phyloP scores from a whole-genome alignment of 2,113 vertebrate genomes.

The Heterochromis multidens region DNA sequence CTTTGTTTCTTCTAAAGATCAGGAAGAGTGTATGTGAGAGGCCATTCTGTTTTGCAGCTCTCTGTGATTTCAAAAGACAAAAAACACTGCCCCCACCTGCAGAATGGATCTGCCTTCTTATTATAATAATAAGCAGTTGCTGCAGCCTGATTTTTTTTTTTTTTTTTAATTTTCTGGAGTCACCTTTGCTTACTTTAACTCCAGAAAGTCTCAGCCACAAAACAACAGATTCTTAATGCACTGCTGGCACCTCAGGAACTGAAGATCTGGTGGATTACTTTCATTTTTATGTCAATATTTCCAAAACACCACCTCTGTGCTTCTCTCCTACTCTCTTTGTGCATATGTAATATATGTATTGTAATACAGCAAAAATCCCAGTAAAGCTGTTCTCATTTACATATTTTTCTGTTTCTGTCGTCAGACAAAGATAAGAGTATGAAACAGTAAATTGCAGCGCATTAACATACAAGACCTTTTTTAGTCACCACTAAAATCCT shows the following conservation, averaged over 20 bases:
- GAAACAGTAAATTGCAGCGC: neutral
- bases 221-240: neutral
- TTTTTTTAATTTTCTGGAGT: accelerated
- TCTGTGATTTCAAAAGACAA: neutral
- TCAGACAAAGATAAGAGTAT: neutral
- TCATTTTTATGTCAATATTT: too few relatives aligned
- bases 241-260: too few relatives aligned
- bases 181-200: neutral
- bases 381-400: neutral
- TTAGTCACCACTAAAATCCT: neutral
- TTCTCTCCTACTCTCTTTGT: neutral
- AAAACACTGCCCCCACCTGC: neutral
- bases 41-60: too few relatives aligned
- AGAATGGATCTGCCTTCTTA: neutral
- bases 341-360: neutral
- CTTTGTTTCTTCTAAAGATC: neutral
- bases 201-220: accelerated
- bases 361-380: neutral
- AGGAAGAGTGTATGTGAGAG: neutral
- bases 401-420: neutral
- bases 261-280: too few relatives aligned
- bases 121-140: neutral
- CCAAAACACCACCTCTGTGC: neutral
- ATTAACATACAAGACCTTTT: neutral
- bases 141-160: neutral